These are phyloP conservation scores for Hydriomena furcata DNA, from an alignment of 2,888 invertebrate genomes.

Conservation along the genomic window DNA sequence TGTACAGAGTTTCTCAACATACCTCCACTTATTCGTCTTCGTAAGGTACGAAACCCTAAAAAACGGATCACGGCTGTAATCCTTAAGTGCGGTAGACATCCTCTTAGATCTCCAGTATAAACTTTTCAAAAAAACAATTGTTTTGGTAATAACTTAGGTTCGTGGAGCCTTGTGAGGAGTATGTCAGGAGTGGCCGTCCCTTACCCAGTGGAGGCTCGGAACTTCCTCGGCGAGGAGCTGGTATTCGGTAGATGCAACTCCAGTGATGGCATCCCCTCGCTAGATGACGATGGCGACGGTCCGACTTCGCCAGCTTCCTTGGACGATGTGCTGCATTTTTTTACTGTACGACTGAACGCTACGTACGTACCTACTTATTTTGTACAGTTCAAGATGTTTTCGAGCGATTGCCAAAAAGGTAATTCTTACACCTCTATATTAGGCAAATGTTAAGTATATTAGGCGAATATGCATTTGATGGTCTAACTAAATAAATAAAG, in stretches of 20 bases:
- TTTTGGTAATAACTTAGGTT: constrained; percentile 45
- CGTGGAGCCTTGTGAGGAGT: constrained; percentile 56
- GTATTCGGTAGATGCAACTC: constrained; percentile 78
- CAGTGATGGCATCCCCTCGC: constrained; percentile 55
- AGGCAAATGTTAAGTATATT: too few relatives aligned
- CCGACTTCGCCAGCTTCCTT: constrained; percentile 73
- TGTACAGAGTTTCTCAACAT: too few relatives aligned
- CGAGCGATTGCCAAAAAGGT: too few relatives aligned
- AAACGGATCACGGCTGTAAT: too few relatives aligned
- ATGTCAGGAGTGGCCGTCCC: constrained; percentile 62
- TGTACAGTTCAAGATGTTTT: too few relatives aligned
- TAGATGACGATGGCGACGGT: constrained; percentile 76
- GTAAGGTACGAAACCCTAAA: too few relatives aligned
- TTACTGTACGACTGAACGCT: constrained; percentile 66
- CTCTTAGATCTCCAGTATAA: too few relatives aligned
- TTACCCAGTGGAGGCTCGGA: constrained; percentile 68
- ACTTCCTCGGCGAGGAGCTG: constrained; percentile 65
- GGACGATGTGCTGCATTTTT: constrained; percentile 74
- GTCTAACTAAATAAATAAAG: too few relatives aligned
- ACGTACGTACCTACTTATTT: constrained; percentile 57
- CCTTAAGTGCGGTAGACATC: too few relatives aligned
- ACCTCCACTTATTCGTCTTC: too few relatives aligned
- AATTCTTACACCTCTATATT: too few relatives aligned
- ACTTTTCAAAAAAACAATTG: background rate
- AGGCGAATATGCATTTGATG: too few relatives aligned